These are phyloP conservation scores for Oryzias woworae DNA, from an alignment of 2,113 vertebrate species.

Conservation along the genomic window DNA sequence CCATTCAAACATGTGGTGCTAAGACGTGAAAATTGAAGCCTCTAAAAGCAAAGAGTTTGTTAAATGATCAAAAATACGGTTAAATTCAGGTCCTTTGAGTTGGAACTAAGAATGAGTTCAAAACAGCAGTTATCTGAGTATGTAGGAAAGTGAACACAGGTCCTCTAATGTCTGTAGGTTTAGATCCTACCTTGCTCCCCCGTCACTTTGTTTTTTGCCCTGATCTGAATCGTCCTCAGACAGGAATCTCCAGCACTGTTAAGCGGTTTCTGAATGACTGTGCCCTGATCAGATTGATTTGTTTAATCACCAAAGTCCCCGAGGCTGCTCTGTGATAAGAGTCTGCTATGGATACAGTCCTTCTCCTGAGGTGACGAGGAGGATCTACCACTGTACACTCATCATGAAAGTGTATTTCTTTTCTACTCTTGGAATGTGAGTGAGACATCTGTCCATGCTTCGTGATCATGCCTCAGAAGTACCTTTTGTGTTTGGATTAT, in stretches of 20 bases:
- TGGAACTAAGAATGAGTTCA: slow-evolving; percentile 2
- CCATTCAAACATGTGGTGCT: slow-evolving; percentile 11
- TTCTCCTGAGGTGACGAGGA: slow-evolving; percentile 21
- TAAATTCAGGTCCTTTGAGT: not conserved
- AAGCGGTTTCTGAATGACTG: slow-evolving; percentile 38
- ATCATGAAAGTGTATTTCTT: slow-evolving; percentile 43
- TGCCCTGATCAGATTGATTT: slow-evolving; percentile 49
- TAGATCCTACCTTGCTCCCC: slow-evolving; percentile 23
- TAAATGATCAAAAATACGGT: not conserved
- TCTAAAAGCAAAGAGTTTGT: slow-evolving; percentile 26
- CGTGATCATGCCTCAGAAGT: slow-evolving; percentile 55
- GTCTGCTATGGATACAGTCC: slow-evolving; percentile 9
- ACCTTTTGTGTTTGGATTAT: slow-evolving; percentile 58
- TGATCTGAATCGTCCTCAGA: slow-evolving; percentile 51
- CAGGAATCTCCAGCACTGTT: slow-evolving; percentile 31
- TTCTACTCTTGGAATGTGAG: slow-evolving; percentile 64
- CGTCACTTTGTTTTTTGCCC: slow-evolving; percentile 20
- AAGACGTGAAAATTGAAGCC: slow-evolving; percentile 12
- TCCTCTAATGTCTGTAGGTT: slow-evolving; percentile 42
- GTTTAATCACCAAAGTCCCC: slow-evolving; percentile 35
- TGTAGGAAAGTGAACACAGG: slow-evolving; percentile 21
- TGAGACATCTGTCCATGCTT: slow-evolving; percentile 50
- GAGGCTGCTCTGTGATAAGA: slow-evolving; percentile 31
- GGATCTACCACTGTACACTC: slow-evolving; percentile 3
- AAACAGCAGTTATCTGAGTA: slow-evolving; percentile 13